Evolutionary conservation across 1,140 invertebrate species (phyloP).

Genomic region (Eumeta japonica): DNA sequence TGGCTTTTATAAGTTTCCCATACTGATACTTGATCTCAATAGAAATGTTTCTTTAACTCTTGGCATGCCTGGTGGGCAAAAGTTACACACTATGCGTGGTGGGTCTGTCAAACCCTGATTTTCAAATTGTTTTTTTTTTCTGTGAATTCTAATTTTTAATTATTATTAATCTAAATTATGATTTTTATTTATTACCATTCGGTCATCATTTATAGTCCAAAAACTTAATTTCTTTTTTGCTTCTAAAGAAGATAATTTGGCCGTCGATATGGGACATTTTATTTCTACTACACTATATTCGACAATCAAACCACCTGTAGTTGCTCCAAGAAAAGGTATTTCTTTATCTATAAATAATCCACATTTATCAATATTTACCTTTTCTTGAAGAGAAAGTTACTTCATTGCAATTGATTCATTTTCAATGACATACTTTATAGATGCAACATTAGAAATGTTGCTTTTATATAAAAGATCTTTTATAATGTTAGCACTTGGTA

Average conservation of each 20-base stretch:
- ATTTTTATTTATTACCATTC: too few species aligned
- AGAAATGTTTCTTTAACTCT: too few species aligned
- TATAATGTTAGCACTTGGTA: slow-evolving; percentile 6
- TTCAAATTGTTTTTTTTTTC: too few species aligned
- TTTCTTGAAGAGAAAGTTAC: slow-evolving; percentile 8
- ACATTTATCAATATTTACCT: slow-evolving; percentile 7
- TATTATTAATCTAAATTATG: too few species aligned
- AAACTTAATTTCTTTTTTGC: too few species aligned
- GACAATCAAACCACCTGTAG: slow-evolving; percentile 7
- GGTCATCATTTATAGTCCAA: too few species aligned
- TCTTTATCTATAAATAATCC: slow-evolving; percentile 10
- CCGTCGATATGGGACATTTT: slow-evolving; percentile 6
- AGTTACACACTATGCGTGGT: too few species aligned
- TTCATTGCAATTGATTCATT: slow-evolving; percentile 7
- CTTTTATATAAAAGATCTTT: slow-evolving; percentile 8
- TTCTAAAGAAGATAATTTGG: background rate
- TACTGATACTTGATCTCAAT: too few species aligned
- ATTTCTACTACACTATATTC: slow-evolving; percentile 2
- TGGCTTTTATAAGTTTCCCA: too few species aligned
- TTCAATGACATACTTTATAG: slow-evolving; percentile 7
- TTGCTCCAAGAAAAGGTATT: slow-evolving; percentile 7
- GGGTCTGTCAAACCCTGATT: too few species aligned
- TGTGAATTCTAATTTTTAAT: too few species aligned
- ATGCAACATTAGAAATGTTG: slow-evolving; percentile 5
- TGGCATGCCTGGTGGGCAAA: too few species aligned